phyloP scores from a whole-genome alignment of 2,797 vertebrate genomes.

The Diplodus sargus region DNA sequence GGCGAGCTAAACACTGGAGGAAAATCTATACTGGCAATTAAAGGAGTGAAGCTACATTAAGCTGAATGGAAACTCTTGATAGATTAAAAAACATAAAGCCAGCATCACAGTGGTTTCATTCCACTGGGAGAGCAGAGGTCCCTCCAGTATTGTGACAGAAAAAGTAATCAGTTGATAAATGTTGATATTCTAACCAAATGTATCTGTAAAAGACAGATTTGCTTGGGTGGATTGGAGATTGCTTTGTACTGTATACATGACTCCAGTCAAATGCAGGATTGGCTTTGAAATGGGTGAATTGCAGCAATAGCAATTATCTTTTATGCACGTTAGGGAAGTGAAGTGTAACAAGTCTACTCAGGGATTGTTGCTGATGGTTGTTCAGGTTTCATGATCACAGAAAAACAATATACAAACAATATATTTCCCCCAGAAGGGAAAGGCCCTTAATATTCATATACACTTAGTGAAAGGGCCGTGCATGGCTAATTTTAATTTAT shows the following conservation, averaged over 20 bases:
- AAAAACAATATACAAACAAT: neutral
- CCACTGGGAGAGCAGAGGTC: conserved; percentile 42
- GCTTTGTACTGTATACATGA: neutral
- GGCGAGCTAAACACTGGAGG: conserved; percentile 49
- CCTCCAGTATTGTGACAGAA: neutral
- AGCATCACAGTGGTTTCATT: conserved; percentile 56
- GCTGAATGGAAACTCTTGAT: conserved; percentile 67
- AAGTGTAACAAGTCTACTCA: neutral
- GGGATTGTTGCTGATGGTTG: neutral
- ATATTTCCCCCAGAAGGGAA: conserved; percentile 4
- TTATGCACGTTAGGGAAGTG: neutral
- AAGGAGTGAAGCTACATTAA: conserved; percentile 67
- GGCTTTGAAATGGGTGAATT: neutral
- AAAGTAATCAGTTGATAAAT: conserved; percentile 39
- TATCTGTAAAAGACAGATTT: neutral
- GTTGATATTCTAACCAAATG: conserved; percentile 2
- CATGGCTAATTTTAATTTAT: neutral
- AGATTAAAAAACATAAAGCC: conserved; percentile 60
- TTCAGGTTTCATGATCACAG: conserved; percentile 5
- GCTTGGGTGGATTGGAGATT: neutral
- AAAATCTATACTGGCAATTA: conserved; percentile 72
- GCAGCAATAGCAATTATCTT: neutral
- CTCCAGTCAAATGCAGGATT: conserved; percentile 1
- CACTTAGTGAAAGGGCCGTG: neutral
- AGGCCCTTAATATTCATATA: neutral